These are phyloP conservation scores for Buathra laborator DNA, from an alignment of 2,888 invertebrate genomes.

Conservation along the genomic window DNA sequence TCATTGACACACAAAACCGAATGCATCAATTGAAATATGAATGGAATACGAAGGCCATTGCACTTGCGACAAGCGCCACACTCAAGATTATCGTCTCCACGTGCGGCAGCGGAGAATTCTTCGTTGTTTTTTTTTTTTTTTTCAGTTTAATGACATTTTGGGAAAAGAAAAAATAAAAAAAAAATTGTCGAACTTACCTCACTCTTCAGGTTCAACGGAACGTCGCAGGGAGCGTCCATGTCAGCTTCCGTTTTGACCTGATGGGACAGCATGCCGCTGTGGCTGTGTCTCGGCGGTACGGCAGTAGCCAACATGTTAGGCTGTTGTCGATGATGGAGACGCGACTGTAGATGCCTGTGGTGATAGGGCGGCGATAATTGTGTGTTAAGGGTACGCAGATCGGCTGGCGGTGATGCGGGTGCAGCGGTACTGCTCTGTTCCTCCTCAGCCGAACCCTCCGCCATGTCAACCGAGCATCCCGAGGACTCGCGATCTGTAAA, in stretches of 20 bases:
- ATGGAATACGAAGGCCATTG: conserved; percentile 45
- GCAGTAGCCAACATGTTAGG: conserved; percentile 84
- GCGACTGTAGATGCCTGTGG: conserved; percentile 80
- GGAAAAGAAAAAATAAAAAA: too few species aligned
- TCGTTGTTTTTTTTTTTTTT: background rate
- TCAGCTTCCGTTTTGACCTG: conserved; percentile 82
- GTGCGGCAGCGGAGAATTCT: conserved; percentile 7
- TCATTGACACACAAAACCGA: conserved; percentile 79
- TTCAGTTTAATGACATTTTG: background rate
- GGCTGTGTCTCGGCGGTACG: conserved; percentile 83
- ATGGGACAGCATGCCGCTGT: conserved; percentile 82
- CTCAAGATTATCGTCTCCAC: conserved; percentile 1
- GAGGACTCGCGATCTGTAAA: conserved; percentile 88
- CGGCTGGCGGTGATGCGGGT: conserved; percentile 86
- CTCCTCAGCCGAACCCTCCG: conserved; percentile 90
- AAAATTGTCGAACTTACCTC: conserved; percentile 79
- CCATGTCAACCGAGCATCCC: conserved; percentile 95
- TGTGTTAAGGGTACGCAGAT: conserved; percentile 85
- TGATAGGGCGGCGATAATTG: conserved; percentile 81
- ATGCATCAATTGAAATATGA: conserved; percentile 70
- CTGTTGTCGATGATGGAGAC: conserved; percentile 80
- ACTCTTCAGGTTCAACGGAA: conserved; percentile 84
- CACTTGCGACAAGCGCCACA: conserved; percentile 42
- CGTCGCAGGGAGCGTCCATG: conserved; percentile 83
- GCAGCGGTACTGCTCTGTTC: conserved; percentile 88